phyloP scores from a whole-genome alignment of 2,888 invertebrate species.

The Microdon myrmicae region DNA sequence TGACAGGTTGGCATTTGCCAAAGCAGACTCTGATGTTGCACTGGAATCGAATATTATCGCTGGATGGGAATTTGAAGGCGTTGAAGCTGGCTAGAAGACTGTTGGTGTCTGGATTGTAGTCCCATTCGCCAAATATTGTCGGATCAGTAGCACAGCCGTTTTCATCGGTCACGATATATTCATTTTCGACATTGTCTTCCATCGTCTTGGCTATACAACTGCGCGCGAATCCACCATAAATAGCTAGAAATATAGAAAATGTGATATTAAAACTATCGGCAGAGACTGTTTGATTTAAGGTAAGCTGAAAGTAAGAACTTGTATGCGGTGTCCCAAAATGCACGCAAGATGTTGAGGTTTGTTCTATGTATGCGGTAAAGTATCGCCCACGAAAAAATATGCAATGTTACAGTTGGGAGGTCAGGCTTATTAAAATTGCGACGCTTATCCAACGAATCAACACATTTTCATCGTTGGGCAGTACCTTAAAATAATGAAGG shows the following conservation, averaged over 20 bases:
- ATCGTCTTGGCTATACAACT: slow-evolving; percentile 94
- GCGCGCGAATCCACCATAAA: slow-evolving; percentile 93
- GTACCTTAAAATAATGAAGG: too few relatives aligned
- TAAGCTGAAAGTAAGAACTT: not conserved
- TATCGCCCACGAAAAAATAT: too few relatives aligned
- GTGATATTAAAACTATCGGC: not conserved
- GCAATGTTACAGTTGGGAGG: too few relatives aligned
- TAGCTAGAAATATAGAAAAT: slow-evolving; percentile 69
- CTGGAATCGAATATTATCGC: slow-evolving; percentile 94
- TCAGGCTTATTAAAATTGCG: too few relatives aligned
- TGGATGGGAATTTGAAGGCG: slow-evolving; percentile 94
- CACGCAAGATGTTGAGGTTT: too few relatives aligned
- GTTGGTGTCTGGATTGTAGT: slow-evolving; percentile 86
- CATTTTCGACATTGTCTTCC: slow-evolving; percentile 87
- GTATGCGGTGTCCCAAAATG: too few relatives aligned
- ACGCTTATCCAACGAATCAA: too few relatives aligned
- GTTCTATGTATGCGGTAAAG: too few relatives aligned
- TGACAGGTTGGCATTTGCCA: slow-evolving; percentile 94
- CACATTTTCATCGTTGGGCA: too few relatives aligned
- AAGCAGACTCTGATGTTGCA: slow-evolving; percentile 95
- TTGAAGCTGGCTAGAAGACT: slow-evolving; percentile 89
- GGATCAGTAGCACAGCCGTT: slow-evolving; percentile 94
- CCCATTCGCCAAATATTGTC: slow-evolving; percentile 93
- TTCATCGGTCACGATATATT: slow-evolving; percentile 92
- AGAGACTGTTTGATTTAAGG: not conserved